phyloP scores from a whole-genome alignment of 2,113 vertebrate species.

The Gasterosteus nipponicus region DNA sequence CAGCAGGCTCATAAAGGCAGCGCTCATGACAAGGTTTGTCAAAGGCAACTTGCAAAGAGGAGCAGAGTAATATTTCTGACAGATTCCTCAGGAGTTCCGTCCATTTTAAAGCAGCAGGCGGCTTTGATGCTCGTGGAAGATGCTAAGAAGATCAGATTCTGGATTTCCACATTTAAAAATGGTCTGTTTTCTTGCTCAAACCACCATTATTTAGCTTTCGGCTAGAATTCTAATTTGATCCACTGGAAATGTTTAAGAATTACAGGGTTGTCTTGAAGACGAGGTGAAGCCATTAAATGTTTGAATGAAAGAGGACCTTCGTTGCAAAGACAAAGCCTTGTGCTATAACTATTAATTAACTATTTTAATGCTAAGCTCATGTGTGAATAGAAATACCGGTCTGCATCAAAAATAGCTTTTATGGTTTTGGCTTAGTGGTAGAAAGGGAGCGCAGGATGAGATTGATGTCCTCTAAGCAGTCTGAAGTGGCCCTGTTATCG shows the following conservation, averaged over 20 bases:
- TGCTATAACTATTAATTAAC: background rate
- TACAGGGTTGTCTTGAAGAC: background rate
- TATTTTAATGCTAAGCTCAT: background rate
- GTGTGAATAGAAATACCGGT: background rate
- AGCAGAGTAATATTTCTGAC: background rate
- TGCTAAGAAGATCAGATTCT: background rate
- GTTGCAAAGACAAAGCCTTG: background rate
- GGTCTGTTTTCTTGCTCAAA: background rate
- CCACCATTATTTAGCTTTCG: background rate
- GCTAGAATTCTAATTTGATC: background rate
- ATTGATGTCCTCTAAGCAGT: background rate
- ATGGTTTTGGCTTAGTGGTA: background rate
- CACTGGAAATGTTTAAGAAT: background rate
- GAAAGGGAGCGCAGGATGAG: background rate
- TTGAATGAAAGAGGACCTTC: background rate
- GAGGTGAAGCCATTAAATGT: background rate
- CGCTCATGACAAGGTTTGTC: constrained; percentile 1
- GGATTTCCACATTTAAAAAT: background rate
- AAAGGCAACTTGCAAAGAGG: background rate
- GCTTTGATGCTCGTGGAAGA: background rate
- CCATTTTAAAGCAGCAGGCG: background rate
- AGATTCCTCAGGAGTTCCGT: background rate
- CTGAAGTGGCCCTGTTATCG: background rate
- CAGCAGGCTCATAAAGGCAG: background rate
- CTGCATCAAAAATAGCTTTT: background rate